Conservation (phyloP, 2,888 invertebrate species). For the Amphipoea lucens region DNA sequence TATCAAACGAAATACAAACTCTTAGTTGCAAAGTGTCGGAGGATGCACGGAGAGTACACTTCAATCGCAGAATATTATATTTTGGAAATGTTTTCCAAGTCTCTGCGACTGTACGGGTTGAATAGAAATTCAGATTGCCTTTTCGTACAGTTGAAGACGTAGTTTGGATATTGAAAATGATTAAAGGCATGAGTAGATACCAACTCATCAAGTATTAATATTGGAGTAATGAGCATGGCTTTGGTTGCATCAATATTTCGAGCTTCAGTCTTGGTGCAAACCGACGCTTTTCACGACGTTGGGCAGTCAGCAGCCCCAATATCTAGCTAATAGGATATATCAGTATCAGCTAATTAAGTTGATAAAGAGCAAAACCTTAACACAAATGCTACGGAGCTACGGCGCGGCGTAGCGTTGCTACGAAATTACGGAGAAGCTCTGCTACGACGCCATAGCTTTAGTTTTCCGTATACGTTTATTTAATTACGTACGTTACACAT, state of each 20-base stretch:
- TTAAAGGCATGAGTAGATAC: neutral
- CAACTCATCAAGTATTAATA: neutral
- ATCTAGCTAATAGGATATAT: neutral
- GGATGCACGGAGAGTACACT: neutral
- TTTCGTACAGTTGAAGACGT: slow-evolving; percentile 19
- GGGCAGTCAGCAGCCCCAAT: neutral
- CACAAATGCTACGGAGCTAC: neutral
- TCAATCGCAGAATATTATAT: slow-evolving; percentile 46
- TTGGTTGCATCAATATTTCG: neutral
- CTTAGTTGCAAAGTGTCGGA: slow-evolving; percentile 27
- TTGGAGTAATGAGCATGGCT: neutral
- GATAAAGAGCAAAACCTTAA: neutral
- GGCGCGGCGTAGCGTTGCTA: slow-evolving; percentile 3
- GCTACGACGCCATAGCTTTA: no score
- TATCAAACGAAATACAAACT: slow-evolving; percentile 30
- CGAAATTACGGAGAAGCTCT: neutral
- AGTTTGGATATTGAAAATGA: slow-evolving; percentile 23
- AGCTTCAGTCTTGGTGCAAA: neutral
- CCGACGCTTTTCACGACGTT: neutral
- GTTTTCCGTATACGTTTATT: neutral
- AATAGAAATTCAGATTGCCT: slow-evolving; percentile 20
- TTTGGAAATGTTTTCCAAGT: slow-evolving; percentile 33
- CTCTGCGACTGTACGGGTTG: slow-evolving; percentile 33
- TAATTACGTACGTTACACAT: neutral
- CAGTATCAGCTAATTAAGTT: neutral